These are phyloP conservation scores for Campoletis raptor DNA, from an alignment of 2,888 invertebrate genomes.

Conservation along the genomic window DNA sequence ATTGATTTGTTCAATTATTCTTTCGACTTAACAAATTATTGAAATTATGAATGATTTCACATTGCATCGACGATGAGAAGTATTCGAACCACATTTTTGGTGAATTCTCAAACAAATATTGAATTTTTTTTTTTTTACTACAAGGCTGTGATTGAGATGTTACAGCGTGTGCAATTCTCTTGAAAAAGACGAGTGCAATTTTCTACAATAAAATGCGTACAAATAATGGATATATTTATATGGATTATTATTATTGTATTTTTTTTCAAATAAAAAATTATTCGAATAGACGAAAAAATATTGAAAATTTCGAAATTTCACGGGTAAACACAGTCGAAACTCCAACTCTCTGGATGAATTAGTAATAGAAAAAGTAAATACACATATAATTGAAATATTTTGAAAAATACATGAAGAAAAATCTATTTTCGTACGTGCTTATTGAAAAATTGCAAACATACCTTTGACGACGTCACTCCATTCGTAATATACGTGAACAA, in stretches of 20 bases:
- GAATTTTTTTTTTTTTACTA: conserved; percentile 73
- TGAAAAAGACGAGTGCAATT: conserved; percentile 75
- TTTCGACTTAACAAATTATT: conserved; percentile 18
- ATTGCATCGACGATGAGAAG: not conserved
- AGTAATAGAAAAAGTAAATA: not conserved
- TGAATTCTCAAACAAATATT: not conserved
- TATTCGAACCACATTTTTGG: not conserved
- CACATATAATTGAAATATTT: not conserved
- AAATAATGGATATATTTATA: conserved; percentile 59
- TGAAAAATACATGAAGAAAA: conserved; percentile 7
- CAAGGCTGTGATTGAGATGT: conserved; percentile 75
- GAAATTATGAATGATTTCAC: not conserved
- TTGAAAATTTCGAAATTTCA: not conserved
- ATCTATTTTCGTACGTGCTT: conserved; percentile 68
- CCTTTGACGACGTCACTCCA: conserved; percentile 31
- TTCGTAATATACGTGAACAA: conserved; percentile 20
- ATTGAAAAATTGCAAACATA: conserved; percentile 61
- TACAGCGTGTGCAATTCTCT: conserved; percentile 64
- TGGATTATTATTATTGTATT: not conserved
- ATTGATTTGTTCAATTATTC: not conserved
- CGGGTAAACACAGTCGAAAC: not conserved
- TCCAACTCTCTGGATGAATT: not conserved
- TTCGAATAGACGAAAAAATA: not conserved
- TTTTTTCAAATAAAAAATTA: not conserved
- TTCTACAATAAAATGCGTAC: conserved; percentile 71